phyloP scores from a whole-genome alignment of 2,888 invertebrate genomes.

The Drosophila cyrtoloma region DNA sequence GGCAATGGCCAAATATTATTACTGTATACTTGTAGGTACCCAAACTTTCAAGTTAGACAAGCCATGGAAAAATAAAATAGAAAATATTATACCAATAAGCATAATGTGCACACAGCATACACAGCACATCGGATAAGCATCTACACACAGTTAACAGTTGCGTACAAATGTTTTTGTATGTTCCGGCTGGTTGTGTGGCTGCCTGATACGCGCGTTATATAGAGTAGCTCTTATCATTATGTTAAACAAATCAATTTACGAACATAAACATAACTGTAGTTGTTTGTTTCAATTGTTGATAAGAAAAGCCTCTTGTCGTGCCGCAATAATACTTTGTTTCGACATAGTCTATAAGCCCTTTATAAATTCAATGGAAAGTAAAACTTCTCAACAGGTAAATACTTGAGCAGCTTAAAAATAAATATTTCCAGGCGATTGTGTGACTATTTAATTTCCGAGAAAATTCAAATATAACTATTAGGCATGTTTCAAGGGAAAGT shows the following conservation, averaged over 20 bases:
- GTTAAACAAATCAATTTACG: conserved; percentile 1
- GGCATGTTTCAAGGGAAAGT: neutral
- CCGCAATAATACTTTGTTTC: neutral
- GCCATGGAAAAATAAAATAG: neutral
- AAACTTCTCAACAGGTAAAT: conserved; percentile 4
- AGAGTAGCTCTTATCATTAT: conserved; percentile 20
- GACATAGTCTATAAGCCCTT: neutral
- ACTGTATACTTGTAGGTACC: neutral
- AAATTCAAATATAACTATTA: neutral
- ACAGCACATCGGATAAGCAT: neutral
- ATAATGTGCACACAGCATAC: neutral
- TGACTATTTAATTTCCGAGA: neutral
- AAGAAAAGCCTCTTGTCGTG: neutral
- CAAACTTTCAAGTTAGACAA: neutral
- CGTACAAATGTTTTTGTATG: neutral
- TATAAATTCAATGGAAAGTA: neutral
- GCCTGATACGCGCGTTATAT: neutral
- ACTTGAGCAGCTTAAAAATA: neutral
- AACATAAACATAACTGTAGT: neutral
- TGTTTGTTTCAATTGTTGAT: conserved; percentile 13
- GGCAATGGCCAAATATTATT: neutral
- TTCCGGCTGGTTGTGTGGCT: conserved; percentile 7
- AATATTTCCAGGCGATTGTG: neutral
- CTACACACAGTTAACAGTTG: conserved; percentile 6
- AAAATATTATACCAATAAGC: neutral